Evolutionary conservation across 53 echinoderm and acorn worm species (phyloP).

Genomic region (Patiria pectinifera): DNA sequence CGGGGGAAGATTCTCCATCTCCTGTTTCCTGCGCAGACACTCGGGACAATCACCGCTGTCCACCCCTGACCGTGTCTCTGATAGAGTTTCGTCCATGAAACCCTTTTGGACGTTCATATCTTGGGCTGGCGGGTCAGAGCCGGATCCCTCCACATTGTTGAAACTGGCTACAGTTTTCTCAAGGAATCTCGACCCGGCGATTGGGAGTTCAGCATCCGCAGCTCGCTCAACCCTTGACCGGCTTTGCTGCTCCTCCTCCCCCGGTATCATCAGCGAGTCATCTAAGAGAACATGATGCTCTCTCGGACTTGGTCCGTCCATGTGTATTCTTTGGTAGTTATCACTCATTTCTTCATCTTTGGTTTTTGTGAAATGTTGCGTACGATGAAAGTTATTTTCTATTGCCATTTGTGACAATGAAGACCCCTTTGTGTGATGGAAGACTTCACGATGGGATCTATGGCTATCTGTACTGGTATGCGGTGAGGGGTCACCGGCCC

Average conservation of each 20-base stretch:
- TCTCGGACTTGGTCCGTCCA: constrained; percentile 11
- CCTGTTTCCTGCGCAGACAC: constrained; percentile 47
- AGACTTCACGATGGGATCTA: constrained; percentile 1
- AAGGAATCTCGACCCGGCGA: constrained; percentile 18
- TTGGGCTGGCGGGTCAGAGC: constrained; percentile 5
- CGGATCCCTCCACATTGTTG: constrained; percentile 31
- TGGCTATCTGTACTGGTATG: neutral
- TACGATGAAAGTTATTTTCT: constrained; percentile 18
- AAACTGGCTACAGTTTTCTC: constrained; percentile 37
- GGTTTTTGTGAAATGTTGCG: constrained; percentile 37
- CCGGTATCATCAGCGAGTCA: constrained; percentile 3
- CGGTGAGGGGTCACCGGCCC: constrained; percentile 17
- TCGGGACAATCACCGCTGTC: constrained; percentile 50
- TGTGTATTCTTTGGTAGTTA: constrained; percentile 51
- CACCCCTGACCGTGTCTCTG: constrained; percentile 1
- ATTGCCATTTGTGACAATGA: constrained; percentile 32
- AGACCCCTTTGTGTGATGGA: neutral
- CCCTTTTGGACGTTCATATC: neutral
- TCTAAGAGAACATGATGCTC: constrained; percentile 5
- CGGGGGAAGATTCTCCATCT: constrained; percentile 44
- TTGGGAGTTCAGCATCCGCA: neutral
- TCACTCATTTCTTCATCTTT: constrained; percentile 47
- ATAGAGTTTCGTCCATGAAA: neutral
- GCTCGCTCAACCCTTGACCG: neutral
- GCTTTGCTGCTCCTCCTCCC: neutral